phyloP scores from a whole-genome alignment of 2,888 invertebrate species.

The Thelaira solivaga region DNA sequence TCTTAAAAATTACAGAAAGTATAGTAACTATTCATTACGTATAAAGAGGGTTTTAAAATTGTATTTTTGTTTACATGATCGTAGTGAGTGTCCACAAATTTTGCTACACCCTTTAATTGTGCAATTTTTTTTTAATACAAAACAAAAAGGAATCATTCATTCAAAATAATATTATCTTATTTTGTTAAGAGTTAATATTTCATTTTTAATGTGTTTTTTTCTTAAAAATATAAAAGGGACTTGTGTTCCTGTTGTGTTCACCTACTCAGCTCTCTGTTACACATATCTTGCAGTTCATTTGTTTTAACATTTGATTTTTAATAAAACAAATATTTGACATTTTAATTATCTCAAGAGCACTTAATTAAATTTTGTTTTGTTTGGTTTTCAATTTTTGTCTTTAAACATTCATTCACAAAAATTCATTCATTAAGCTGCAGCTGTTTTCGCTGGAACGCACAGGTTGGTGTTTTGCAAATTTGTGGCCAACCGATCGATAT shows the following conservation, averaged over 20 bases:
- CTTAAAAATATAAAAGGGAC: not conserved
- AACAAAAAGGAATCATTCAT: constrained; percentile 3
- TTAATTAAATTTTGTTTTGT: constrained; percentile 57
- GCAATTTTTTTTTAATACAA: not conserved
- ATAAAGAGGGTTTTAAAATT: too few relatives aligned
- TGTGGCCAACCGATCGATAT: constrained; percentile 37
- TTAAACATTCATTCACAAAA: not conserved
- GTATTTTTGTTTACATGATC: too few relatives aligned
- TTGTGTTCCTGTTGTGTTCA: constrained; percentile 39
- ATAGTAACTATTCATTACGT: too few relatives aligned
- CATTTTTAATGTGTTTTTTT: too few relatives aligned
- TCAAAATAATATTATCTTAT: constrained; percentile 5
- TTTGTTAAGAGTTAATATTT: constrained; percentile 46
- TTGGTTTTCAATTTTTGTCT: too few relatives aligned
- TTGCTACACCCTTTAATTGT: too few relatives aligned
- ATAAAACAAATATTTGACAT: constrained; percentile 29
- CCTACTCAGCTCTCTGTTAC: constrained; percentile 1
- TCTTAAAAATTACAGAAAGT: not conserved
- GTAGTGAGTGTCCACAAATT: too few relatives aligned
- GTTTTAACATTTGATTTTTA: constrained; percentile 18
- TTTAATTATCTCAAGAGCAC: constrained; percentile 54
- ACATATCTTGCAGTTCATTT: constrained; percentile 55
- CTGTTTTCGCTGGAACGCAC: constrained; percentile 41
- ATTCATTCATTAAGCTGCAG: constrained; percentile 8
- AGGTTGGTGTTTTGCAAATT: constrained; percentile 49